These are phyloP conservation scores for Bombus turneri DNA, from an alignment of 1,140 invertebrate species.

Conservation along the genomic window DNA sequence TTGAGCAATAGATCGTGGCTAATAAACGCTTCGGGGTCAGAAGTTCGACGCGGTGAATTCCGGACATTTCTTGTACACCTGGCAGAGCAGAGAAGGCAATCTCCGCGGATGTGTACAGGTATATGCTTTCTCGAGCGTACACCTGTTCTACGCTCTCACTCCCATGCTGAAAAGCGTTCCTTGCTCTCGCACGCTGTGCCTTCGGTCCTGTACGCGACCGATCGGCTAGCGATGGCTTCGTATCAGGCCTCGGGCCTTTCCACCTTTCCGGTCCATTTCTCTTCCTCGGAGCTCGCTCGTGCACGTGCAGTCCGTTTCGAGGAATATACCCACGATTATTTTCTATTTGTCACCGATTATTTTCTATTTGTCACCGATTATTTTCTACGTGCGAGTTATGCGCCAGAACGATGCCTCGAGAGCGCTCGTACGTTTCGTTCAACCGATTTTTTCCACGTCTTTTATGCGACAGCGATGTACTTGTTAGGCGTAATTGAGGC, in stretches of 20 bases:
- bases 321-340: neutral
- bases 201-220: constrained; percentile 12
- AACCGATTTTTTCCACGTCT: neutral
- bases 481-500: no score
- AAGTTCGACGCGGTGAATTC: constrained; percentile 53
- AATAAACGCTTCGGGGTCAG: constrained; percentile 54
- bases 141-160: constrained; percentile 61
- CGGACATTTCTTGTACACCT: constrained; percentile 48
- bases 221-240: constrained; percentile 46
- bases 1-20: constrained; percentile 52
- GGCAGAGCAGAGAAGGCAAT: constrained; percentile 30
- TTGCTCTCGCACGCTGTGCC: neutral
- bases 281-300: neutral
- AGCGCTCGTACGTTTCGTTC: neutral
- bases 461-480: neutral
- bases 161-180: constrained; percentile 40
- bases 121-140: constrained; percentile 54
- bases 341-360: constrained; percentile 6
- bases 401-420: neutral
- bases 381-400: no score
- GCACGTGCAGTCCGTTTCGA: neutral
- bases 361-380: neutral
- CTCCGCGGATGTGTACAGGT: constrained; percentile 16
- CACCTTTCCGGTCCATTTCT: constrained; percentile 12
- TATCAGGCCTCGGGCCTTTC: neutral